Percentiles rank a stretch among this genome's conserved stretches.
Conservation (phyloP, 23 tunicate species). For the Ciona savignyi region DNA sequence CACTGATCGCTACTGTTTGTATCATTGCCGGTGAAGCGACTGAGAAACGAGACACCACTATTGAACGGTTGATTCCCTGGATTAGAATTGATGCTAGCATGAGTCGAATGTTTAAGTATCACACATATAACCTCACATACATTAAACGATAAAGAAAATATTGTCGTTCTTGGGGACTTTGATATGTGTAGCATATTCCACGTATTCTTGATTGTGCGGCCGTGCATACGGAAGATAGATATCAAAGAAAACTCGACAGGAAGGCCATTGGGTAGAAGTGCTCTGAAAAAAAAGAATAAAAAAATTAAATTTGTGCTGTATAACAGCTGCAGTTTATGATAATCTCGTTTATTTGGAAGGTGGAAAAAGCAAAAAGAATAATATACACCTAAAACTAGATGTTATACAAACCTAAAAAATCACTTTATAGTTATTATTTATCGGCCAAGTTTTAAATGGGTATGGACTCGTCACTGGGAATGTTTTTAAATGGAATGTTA, state of each 20-base stretch:
- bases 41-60: not conserved
- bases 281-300: conserved; percentile 3
- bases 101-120: not conserved
- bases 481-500: too few species aligned
- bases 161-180: conserved; percentile 10
- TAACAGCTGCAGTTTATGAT: not conserved
- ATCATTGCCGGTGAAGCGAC: not conserved
- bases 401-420: too few species aligned
- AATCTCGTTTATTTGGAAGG: too few species aligned
- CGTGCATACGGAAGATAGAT: conserved; percentile 52
- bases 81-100: not conserved
- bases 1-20: conserved; percentile 20
- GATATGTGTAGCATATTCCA: conserved; percentile 58
- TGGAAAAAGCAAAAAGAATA: too few species aligned
- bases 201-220: conserved; percentile 24
- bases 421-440: too few species aligned
- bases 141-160: conserved; percentile 50
- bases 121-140: conserved; percentile 13
- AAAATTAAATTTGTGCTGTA: not conserved
- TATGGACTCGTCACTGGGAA: too few species aligned
- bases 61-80: not conserved
- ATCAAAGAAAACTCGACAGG: conserved; percentile 30
- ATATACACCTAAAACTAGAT: too few species aligned
- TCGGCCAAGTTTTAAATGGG: not conserved
- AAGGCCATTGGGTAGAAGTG: conserved; percentile 5